Evolutionary conservation across 2,888 invertebrate species (phyloP).

Genomic region (Hemaris fuciformis): DNA sequence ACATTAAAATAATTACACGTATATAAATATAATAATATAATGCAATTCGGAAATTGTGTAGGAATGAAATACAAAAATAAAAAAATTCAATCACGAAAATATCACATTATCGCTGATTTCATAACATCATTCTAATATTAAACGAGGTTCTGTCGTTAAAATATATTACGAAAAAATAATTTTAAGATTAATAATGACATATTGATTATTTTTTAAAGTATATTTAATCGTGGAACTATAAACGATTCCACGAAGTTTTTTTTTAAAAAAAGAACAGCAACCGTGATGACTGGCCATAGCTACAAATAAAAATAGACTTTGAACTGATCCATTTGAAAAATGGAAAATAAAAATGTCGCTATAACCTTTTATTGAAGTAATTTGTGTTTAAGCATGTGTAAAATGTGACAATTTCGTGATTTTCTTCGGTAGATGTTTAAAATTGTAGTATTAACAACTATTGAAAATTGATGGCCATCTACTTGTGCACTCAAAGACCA

Average conservation of each 20-base stretch:
- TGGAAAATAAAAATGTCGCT: too few relatives aligned
- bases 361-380: too few relatives aligned
- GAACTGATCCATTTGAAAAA: too few relatives aligned
- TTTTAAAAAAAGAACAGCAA: too few relatives aligned
- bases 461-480: constrained; percentile 11
- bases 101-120: background rate
- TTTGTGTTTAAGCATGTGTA: background rate
- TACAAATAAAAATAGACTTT: too few relatives aligned
- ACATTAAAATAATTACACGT: constrained; percentile 8
- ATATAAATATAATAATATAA: constrained; percentile 8
- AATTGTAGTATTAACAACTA: constrained; percentile 7
- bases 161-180: too few relatives aligned
- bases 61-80: constrained; percentile 1
- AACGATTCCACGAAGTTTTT: too few relatives aligned
- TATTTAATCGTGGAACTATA: too few relatives aligned
- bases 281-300: too few relatives aligned
- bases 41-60: constrained; percentile 6
- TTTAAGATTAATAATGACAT: too few relatives aligned
- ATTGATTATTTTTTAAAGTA: too few relatives aligned
- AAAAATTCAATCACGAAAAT: background rate
- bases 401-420: background rate
- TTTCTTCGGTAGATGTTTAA: background rate
- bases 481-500: constrained; percentile 1
- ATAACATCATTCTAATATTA: background rate
- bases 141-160: background rate